Conservation (phyloP, 1,140 invertebrate genomes). For the Pogonus chalceus region DNA sequence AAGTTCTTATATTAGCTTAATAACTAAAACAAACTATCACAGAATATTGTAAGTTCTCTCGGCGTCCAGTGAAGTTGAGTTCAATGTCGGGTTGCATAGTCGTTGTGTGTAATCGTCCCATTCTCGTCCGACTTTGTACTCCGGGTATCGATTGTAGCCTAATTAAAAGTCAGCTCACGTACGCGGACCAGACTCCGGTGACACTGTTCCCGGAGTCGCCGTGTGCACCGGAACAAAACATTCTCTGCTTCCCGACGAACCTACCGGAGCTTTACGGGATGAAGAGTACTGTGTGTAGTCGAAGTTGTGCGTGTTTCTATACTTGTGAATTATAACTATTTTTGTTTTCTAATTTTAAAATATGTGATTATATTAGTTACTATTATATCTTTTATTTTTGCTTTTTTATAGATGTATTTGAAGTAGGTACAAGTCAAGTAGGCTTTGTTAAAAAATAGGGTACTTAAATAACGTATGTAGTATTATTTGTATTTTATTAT, state of each 20-base stretch:
- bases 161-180: constrained; percentile 33
- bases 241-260: not conserved
- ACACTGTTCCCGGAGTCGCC: constrained; percentile 29
- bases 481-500: not conserved
- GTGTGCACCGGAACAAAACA: not conserved
- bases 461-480: constrained; percentile 2
- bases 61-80: no score
- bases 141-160: constrained; percentile 29
- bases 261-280: not conserved
- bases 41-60: no score
- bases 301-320: not conserved
- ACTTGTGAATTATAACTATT: not conserved
- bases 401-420: not conserved
- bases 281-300: not conserved
- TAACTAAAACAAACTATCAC: no score
- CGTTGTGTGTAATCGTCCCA: not conserved
- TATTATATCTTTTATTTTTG: no score
- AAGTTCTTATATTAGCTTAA: no score
- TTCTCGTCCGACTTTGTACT: no score
- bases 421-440: constrained; percentile 1
- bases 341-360: not conserved
- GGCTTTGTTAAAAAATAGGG: not conserved
- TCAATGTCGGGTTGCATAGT: no score
- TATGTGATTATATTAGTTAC: no score
- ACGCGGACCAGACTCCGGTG: constrained; percentile 29